Conservation (phyloP, 2,888 invertebrate species). For the Pedicia rivosa region DNA sequence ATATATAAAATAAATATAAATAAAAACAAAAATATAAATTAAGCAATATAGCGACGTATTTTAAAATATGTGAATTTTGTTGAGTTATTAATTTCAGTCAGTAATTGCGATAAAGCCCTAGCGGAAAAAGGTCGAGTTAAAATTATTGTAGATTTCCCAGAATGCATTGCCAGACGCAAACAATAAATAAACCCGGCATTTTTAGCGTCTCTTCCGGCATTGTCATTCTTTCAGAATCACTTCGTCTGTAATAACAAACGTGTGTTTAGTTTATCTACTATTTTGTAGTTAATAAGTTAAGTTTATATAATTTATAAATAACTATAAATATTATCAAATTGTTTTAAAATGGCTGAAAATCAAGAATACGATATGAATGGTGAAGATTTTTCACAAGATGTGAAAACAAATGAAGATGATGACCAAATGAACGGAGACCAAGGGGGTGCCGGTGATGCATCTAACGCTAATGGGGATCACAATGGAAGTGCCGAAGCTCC, state of each 20-base stretch:
- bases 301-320: slow-evolving; percentile 3
- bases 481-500: slow-evolving; percentile 58
- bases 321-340: not conserved
- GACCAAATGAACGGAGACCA: slow-evolving; percentile 38
- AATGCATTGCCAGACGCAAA: not conserved
- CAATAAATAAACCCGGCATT: slow-evolving; percentile 2
- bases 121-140: not conserved
- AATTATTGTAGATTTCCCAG: slow-evolving; percentile 1
- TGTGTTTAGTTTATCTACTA: slow-evolving; percentile 4
- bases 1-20: no score
- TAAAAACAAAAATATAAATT: no score
- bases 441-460: slow-evolving; percentile 23
- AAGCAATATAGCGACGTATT: no score
- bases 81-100: no score
- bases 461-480: slow-evolving; percentile 36
- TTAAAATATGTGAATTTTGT: no score
- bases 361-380: slow-evolving; percentile 58
- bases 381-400: slow-evolving; percentile 65
- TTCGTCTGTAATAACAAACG: slow-evolving; percentile 5
- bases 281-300: slow-evolving; percentile 3
- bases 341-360: slow-evolving; percentile 34
- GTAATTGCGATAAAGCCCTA: no score
- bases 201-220: slow-evolving; percentile 28
- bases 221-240: slow-evolving; percentile 6
- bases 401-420: slow-evolving; percentile 46